Base-by-base conservation (phyloP, 1,140 invertebrate species). In the Wiebesia pumilae region DNA sequence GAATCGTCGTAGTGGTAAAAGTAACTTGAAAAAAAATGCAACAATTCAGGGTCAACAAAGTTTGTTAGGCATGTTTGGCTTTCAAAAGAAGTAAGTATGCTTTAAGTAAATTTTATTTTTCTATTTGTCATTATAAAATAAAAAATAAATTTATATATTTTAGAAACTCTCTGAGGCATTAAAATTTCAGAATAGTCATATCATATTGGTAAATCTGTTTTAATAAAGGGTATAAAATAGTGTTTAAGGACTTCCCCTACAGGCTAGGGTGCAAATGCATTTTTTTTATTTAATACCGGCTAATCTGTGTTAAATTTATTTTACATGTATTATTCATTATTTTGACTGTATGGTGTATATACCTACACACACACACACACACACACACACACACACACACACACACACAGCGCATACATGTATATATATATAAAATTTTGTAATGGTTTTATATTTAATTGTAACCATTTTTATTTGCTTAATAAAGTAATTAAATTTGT, bases 41-140 rank as follows among this genome's bases (percentile, higher is more conserved):
- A 73, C 83, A 30, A 84, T 90, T 84, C 86, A 89, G 24, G 89
- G 89, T 33, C 90, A 90, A 87, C 90, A 91, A 78, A 91, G 90
- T 89, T 86, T 91, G 35, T 84, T 93, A 47, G 90, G 90, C 85
- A 91, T 91, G 89, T 93, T 91, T 88, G 90, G 90, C 62, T 93
- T 92, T 85, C 87, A 91, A 82, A 91, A 89, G 88, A 91, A 91
- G 90, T 91, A 89, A 89, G 88, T 88, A 58, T 81, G 10, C 24
- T 79, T 40, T 24, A 3, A 16, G 3, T 80, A 35, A 33, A 47
- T 69, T 79, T 80, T 35, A 85, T 65, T 79, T 78, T 21, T 67
- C 47, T 27, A 47, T 27, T 80, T 80, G 14, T 80, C 33, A 38
- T 85, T 24, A 67, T 33, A 62, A 78, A 71, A 33, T 79, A 47